Evolutionary conservation across 2,797 vertebrate genomes (phyloP).

Genomic region (Hippoglossus hippoglossus): DNA sequence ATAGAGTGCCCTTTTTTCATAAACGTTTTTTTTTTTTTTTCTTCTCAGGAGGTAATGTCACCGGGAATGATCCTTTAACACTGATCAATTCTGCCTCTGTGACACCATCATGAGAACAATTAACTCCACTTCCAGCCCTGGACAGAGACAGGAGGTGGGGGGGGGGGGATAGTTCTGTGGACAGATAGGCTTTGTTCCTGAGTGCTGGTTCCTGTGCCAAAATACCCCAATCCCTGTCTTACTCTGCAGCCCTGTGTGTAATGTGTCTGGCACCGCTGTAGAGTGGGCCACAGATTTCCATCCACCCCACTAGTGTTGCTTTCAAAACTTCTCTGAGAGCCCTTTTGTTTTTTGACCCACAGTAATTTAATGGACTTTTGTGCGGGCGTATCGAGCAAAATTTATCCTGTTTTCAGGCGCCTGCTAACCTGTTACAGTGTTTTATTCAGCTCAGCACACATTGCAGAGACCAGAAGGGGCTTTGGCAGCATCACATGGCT

Average conservation of each 20-base stretch:
- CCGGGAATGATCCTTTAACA: slow-evolving; percentile 77
- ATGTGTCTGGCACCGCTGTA: slow-evolving; percentile 65
- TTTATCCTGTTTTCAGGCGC: slow-evolving; percentile 52
- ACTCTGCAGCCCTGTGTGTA: slow-evolving; percentile 56
- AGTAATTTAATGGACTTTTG: slow-evolving; percentile 65
- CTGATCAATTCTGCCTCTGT: slow-evolving; percentile 80
- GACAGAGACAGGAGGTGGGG: slow-evolving; percentile 44
- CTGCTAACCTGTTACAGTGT: slow-evolving; percentile 54
- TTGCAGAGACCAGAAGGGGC: slow-evolving; percentile 30
- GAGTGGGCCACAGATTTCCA: slow-evolving; percentile 70
- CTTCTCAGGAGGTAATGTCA: slow-evolving; percentile 75
- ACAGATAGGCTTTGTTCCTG: slow-evolving; percentile 59
- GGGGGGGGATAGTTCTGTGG: slow-evolving; percentile 52
- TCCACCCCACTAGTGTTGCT: slow-evolving; percentile 56
- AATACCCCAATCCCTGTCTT: slow-evolving; percentile 51
- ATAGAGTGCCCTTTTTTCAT: slow-evolving; percentile 72
- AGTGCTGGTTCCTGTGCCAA: slow-evolving; percentile 53
- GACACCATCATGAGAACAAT: slow-evolving; percentile 83
- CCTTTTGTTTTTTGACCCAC: slow-evolving; percentile 70
- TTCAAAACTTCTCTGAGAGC: slow-evolving; percentile 68
- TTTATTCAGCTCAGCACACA: slow-evolving; percentile 52
- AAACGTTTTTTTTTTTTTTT: slow-evolving; percentile 47
- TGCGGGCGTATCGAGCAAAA: slow-evolving; percentile 51
- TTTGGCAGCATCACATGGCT: slow-evolving; percentile 41
- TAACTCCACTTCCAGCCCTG: slow-evolving; percentile 69